Conservation (phyloP, 2,113 vertebrate species). For the Coryphaenoides rupestris region DNA sequence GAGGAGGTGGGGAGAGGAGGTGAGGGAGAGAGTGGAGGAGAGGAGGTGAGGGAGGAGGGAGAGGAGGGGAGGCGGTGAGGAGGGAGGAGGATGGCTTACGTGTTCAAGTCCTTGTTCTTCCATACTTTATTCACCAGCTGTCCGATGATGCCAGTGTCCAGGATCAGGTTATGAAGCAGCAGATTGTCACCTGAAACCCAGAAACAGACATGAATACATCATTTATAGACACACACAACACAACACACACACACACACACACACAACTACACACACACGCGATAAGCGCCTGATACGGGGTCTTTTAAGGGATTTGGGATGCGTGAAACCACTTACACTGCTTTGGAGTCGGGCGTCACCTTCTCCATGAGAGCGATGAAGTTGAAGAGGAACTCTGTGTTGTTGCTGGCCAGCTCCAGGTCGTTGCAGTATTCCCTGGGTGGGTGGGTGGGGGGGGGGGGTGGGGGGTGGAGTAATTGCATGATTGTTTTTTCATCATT, state of each 20-base stretch:
- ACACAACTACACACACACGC: too few relatives aligned
- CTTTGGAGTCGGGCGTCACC: constrained; percentile 97
- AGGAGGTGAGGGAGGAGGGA: too few relatives aligned
- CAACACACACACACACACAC: too few relatives aligned
- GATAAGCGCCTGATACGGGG: too few relatives aligned
- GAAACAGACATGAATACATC: not conserved
- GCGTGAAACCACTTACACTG: too few relatives aligned
- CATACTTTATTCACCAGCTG: constrained; percentile 93
- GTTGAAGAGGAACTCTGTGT: constrained; percentile 97
- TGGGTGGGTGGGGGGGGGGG: too few relatives aligned
- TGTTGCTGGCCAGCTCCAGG: constrained; percentile 94
- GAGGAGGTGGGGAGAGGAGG: too few relatives aligned
- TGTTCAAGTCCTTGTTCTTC: constrained; percentile 94
- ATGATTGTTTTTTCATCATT: too few relatives aligned
- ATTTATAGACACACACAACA: not conserved
- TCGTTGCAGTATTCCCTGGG: constrained; percentile 98
- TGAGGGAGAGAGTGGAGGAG: too few relatives aligned
- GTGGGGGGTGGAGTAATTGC: constrained; percentile 34
- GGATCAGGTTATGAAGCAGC: constrained; percentile 94
- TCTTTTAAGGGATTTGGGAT: too few relatives aligned
- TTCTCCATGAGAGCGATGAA: constrained; percentile 99
- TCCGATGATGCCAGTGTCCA: constrained; percentile 94
- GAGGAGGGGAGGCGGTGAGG: too few relatives aligned
- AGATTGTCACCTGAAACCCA: constrained; percentile 83
- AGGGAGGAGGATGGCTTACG: too few relatives aligned